A percentile compares a stretch with the other conserved stretches of the same genome.
These are phyloP conservation scores for Numida meleagris DNA, from an alignment of 2,113 vertebrate species.

Conservation along the genomic window DNA sequence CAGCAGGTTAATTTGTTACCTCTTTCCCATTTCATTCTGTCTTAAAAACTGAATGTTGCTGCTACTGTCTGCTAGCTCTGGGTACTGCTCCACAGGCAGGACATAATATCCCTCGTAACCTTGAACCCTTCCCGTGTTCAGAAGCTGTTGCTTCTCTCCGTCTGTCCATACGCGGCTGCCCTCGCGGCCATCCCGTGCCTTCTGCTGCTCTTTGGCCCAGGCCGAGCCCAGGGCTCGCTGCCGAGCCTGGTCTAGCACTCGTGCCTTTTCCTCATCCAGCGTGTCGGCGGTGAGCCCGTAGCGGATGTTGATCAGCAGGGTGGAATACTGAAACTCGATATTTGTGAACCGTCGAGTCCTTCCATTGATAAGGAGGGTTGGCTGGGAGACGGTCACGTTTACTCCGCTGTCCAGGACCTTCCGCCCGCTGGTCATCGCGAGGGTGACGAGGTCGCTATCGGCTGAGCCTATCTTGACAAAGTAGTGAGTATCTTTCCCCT, in stretches of 20 bases:
- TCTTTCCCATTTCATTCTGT: conserved; percentile 99
- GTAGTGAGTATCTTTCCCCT: conserved; percentile 94
- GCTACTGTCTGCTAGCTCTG: conserved; percentile 98
- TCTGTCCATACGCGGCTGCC: conserved; percentile 97
- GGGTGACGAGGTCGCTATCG: conserved; percentile 90
- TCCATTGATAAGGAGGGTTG: conserved; percentile 82
- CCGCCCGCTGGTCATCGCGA: conserved; percentile 91
- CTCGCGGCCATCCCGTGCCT: conserved; percentile 91
- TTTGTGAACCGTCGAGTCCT: conserved; percentile 94
- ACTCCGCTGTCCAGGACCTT: conserved; percentile 92
- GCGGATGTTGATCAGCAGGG: conserved; percentile 91
- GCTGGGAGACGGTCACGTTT: conserved; percentile 92
- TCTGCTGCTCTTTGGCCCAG: conserved; percentile 96
- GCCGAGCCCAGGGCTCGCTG: conserved; percentile 91
- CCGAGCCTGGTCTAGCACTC: conserved; percentile 92
- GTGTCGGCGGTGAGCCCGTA: conserved; percentile 91
- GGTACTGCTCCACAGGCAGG: conserved; percentile 97
- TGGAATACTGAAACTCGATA: conserved; percentile 89
- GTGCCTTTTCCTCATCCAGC: conserved; percentile 93
- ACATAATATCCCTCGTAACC: conserved; percentile 99
- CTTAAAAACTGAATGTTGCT: conserved; percentile 99
- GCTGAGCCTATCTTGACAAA: conserved; percentile 95
- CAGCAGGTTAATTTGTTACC: conserved; percentile 94
- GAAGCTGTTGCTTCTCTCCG: conserved; percentile 96
- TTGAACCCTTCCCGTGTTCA: conserved; percentile 91